These are phyloP conservation scores for Lophotis ruficrista DNA, from an alignment of 2,113 vertebrate genomes.

Conservation along the genomic window DNA sequence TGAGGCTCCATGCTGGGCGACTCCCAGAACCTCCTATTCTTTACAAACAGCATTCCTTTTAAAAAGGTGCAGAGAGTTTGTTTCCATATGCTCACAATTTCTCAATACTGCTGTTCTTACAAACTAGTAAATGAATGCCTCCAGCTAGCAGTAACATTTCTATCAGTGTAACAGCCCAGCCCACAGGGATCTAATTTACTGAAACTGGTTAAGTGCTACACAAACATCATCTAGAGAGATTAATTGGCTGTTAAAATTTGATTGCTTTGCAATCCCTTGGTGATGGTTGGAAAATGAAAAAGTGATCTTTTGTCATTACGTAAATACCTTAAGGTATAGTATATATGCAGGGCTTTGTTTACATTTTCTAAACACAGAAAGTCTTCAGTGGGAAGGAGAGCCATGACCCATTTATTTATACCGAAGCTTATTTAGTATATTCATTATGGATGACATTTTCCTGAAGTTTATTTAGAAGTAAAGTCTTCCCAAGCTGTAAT, in stretches of 20 bases:
- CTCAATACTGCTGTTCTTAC: conserved; percentile 38
- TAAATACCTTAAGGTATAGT: conserved; percentile 45
- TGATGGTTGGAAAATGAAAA: conserved; percentile 64
- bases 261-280: conserved; percentile 68
- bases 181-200: conserved; percentile 69
- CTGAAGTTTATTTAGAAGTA: conserved; percentile 51
- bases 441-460: conserved; percentile 54
- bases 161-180: conserved; percentile 57
- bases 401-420: conserved; percentile 33
- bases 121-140: conserved; percentile 42
- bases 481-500: conserved; percentile 53
- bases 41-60: conserved; percentile 25
- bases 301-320: conserved; percentile 42
- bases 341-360: conserved; percentile 43
- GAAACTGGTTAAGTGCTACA: conserved; percentile 67
- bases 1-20: conserved; percentile 37
- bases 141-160: conserved; percentile 59
- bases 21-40: conserved; percentile 26
- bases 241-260: conserved; percentile 72
- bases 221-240: conserved; percentile 72
- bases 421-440: conserved; percentile 39
- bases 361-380: conserved; percentile 53
- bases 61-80: conserved; percentile 44
- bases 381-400: conserved; percentile 14
- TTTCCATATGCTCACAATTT: conserved; percentile 57